phyloP scores from a whole-genome alignment of 2,888 invertebrate species.

The Tenthredo amoena region DNA sequence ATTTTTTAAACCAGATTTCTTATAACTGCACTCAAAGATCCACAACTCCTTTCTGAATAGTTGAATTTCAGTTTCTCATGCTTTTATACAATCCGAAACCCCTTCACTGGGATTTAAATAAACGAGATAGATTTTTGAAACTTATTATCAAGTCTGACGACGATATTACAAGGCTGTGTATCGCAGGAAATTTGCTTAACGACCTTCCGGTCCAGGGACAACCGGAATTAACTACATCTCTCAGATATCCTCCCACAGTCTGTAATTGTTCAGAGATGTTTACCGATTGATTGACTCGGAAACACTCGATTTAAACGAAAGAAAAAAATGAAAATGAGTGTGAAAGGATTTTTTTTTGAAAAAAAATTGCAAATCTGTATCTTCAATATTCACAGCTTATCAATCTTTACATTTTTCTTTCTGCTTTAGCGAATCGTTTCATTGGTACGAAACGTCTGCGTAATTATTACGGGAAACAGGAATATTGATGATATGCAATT shows the following conservation, averaged over 20 bases:
- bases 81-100: constrained; percentile 32
- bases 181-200: constrained; percentile 30
- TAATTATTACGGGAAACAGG: background rate
- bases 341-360: background rate
- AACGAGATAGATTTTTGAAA: constrained; percentile 22
- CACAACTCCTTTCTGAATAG: constrained; percentile 27
- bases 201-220: constrained; percentile 70
- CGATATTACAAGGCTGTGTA: constrained; percentile 10
- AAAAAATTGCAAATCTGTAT: background rate
- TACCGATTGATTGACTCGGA: background rate
- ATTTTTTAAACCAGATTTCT: background rate
- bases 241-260: background rate
- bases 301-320: background rate
- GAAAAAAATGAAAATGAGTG: background rate
- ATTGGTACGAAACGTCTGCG: background rate
- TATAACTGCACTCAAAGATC: background rate
- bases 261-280: background rate
- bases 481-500: background rate
- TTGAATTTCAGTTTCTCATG: background rate
- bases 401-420: background rate
- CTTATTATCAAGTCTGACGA: constrained; percentile 1
- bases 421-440: background rate
- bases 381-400: background rate
- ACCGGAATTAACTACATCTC: constrained; percentile 61
- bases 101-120: constrained; percentile 23